Base-by-base conservation (phyloP, 1,140 invertebrate genomes). In the Teleogryllus occipitalis region DNA sequence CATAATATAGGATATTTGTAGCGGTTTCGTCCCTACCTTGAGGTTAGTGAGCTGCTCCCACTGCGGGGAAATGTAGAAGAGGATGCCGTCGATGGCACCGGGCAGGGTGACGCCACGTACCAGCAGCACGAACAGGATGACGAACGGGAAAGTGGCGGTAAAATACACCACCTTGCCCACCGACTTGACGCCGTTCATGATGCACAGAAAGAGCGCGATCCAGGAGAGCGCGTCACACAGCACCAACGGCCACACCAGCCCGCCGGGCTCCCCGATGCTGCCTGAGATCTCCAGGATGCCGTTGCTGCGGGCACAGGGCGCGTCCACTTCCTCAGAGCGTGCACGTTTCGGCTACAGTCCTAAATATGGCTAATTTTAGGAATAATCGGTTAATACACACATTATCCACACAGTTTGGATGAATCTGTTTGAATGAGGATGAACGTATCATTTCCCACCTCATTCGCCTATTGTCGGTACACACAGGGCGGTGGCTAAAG, bases 61-160 rank as follows among this genome's bases (percentile, higher is more conserved):
- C 81, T 97, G 89, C 0, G 96, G 96, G 54, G 91, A 90, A 46
- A 97, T 89, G 83, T 96, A 98, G 87, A 94, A 96, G 27, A 89
- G 85, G 81, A 97, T 92, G 27, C 95, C 95, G 78, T 91, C 87
- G 77, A 88, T 87, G 18, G 94, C 93, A 22, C 95, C 96, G 0
- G 92, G 91, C 76, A 97, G 87, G 0, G 94, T 95, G 14, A 94
- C 85, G 8, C 94, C 93, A 73, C 93, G 88, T 75, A 94, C 84
- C 79, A 96, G 89, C 15, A 96, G 86, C 15, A 93, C 86, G 8
- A 85, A 54, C n/a, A 89, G 82, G 54, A 89, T 79, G 75, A 81
- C 80, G 78, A 79, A 87, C 8, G 87, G 87, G 80, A 87, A 87
- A 8, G 86, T 86, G 22, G 87, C 87, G 14, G 87, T 87, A 81